Evolutionary conservation across 2,113 vertebrate genomes (phyloP).

Genomic region (Perca flavescens): DNA sequence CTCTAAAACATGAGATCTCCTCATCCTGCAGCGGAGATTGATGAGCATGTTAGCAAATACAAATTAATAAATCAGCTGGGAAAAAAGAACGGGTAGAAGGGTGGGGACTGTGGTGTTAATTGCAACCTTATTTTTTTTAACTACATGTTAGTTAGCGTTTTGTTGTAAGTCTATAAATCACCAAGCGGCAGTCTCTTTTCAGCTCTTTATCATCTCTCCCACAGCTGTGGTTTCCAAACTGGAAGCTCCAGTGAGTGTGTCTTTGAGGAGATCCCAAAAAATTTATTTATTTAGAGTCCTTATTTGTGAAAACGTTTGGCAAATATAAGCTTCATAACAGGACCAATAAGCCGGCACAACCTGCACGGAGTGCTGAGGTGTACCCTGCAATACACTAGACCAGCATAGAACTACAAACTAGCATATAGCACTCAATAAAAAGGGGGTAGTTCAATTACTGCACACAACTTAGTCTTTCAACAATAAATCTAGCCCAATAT

Average conservation of each 20-base stretch:
- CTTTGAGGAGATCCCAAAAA: neutral
- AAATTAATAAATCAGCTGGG: neutral
- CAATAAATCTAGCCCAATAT: neutral
- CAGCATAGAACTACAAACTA: too few species aligned
- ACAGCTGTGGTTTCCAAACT: neutral
- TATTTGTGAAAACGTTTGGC: too few species aligned
- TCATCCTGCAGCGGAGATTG: constrained; percentile 83
- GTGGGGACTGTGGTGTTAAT: neutral
- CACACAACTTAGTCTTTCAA: neutral
- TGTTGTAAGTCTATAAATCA: too few species aligned
- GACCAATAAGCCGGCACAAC: neutral
- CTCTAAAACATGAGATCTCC: constrained; percentile 92
- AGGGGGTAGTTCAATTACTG: neutral
- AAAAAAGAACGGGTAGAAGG: too few species aligned
- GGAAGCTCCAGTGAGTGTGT: too few species aligned
- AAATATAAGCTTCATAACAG: neutral
- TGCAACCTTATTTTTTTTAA: neutral
- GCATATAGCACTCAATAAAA: too few species aligned
- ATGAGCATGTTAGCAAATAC: neutral
- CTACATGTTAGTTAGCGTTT: too few species aligned
- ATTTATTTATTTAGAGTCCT: neutral
- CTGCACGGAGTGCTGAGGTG: neutral
- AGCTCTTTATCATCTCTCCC: neutral
- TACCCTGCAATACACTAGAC: neutral
- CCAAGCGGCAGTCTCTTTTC: neutral